These are phyloP conservation scores for Pelecanus crispus DNA, from an alignment of 2,113 vertebrate genomes.

Conservation along the genomic window DNA sequence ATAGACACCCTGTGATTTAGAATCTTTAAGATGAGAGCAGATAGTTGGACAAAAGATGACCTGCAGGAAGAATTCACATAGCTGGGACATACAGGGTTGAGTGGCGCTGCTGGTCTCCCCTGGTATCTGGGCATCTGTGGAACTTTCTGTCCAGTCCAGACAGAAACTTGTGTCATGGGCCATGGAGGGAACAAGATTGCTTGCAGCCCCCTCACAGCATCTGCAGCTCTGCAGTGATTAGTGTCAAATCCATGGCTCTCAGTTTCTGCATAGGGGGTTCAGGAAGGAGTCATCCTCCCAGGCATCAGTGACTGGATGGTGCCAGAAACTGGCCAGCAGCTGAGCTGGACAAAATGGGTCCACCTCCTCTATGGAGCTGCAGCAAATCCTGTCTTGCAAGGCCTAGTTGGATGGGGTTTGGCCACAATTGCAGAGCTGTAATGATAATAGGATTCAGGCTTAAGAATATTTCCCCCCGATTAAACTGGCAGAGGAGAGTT, in stretches of 20 bases:
- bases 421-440: neutral
- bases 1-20: neutral
- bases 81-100: neutral
- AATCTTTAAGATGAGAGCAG: neutral
- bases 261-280: neutral
- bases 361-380: neutral
- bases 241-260: neutral
- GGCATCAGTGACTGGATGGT: neutral
- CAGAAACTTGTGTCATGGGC: neutral
- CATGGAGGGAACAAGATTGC: neutral
- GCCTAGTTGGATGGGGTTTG: neutral
- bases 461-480: neutral
- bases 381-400: neutral
- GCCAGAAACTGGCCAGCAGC: neutral
- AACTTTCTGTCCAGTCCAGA: neutral
- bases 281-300: neutral
- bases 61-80: neutral
- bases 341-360: neutral
- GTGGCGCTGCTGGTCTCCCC: neutral
- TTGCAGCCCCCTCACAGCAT: neutral
- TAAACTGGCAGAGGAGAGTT: neutral
- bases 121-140: neutral
- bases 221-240: neutral
- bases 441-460: neutral
- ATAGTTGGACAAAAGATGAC: neutral